Conservation (phyloP, 2,888 invertebrate genomes). For the Spilarctia lutea region DNA sequence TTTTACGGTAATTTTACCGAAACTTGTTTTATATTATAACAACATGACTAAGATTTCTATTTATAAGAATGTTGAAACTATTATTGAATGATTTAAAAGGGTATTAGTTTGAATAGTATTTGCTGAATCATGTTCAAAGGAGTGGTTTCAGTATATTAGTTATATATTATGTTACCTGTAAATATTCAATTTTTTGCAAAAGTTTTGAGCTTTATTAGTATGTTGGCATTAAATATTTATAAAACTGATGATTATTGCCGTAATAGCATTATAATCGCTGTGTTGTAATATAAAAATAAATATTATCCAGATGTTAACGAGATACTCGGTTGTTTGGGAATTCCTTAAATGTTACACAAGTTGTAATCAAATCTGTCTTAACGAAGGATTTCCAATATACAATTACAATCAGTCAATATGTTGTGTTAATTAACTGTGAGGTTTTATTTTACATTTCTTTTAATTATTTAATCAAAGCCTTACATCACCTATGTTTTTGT, state of each 20-base stretch:
- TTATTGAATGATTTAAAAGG: background rate
- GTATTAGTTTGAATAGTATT: background rate
- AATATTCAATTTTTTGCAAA: no score
- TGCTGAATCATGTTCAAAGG: constrained; percentile 7
- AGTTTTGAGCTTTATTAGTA: no score
- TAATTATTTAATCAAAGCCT: background rate
- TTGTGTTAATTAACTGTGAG: background rate
- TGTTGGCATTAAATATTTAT: no score
- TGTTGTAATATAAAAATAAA: no score
- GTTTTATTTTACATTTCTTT: background rate
- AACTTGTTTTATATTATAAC: constrained; percentile 37
- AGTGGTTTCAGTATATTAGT: background rate
- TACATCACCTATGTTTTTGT: background rate
- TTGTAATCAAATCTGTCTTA: background rate
- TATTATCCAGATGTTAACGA: background rate
- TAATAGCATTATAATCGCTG: no score
- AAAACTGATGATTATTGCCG: no score
- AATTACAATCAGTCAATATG: constrained; percentile 1
- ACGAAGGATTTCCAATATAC: constrained; percentile 8
- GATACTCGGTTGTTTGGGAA: constrained; percentile 1
- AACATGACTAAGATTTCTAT: constrained; percentile 24
- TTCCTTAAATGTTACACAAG: constrained; percentile 29
- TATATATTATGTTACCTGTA: background rate
- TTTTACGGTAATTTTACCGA: constrained; percentile 25
- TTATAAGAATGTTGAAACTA: background rate